Evolutionary conservation across 2,888 invertebrate species (phyloP), one percentile per base, ranked within the genome.

Genomic region (Dasypolia templi): DNA sequence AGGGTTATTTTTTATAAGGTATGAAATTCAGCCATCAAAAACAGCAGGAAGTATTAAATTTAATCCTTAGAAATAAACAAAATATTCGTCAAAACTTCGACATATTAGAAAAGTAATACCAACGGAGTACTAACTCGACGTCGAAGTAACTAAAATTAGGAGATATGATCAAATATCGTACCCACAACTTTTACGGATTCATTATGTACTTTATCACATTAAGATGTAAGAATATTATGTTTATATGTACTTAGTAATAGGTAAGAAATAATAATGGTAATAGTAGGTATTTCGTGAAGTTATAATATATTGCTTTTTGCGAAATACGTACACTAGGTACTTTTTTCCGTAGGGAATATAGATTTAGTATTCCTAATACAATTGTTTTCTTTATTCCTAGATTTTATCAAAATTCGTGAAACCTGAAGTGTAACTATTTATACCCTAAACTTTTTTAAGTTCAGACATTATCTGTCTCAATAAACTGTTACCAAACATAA

Each of bases 111-210:
- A n/a, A n/a, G n/a, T n/a, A n/a, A n/a, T n/a, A n/a, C n/a, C n/a
- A n/a, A n/a, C n/a, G n/a, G n/a, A n/a, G n/a, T n/a, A n/a, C n/a
- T n/a, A n/a, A n/a, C n/a, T n/a, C n/a, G n/a, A n/a, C n/a, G n/a
- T n/a, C n/a, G n/a, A n/a, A n/a, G n/a, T n/a, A n/a, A n/a, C n/a
- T n/a, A n/a, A n/a, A n/a, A n/a, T n/a, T n/a, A n/a, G n/a, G n/a
- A n/a, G n/a, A n/a, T n/a, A n/a, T n/a, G n/a, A n/a, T n/a, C n/a
- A n/a, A n/a, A n/a, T n/a, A n/a, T n/a, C n/a, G n/a, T n/a, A n/a
- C n/a, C n/a, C 39, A 61, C 49, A 83, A 82, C 66, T 82, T 84
- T 67, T 59, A 72, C 32, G 17, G 32, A 79, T 69, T 82, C 61
- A 66, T 68, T 75, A 70, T 61, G n/a, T 79, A 78, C 59, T 51